A percentile compares a stretch with the other conserved stretches of the same genome.
These are phyloP conservation scores for Drosophila anomalipes DNA, from an alignment of 2,888 invertebrate genomes.

Conservation along the genomic window DNA sequence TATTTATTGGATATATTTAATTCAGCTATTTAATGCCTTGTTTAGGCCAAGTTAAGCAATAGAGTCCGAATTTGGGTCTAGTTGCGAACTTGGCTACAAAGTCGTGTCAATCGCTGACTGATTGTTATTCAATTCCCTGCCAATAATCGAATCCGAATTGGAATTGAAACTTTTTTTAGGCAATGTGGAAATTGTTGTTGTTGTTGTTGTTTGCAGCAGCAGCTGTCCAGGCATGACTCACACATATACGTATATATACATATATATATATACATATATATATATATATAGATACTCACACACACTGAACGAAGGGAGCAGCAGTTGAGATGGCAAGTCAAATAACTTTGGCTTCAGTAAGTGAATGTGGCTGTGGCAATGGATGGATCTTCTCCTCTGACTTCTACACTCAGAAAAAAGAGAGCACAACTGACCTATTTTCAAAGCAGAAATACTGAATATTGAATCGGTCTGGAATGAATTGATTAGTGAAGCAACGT, in stretches of 20 bases:
- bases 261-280: no score
- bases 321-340: constrained; percentile 19
- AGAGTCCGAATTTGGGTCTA: background rate
- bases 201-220: constrained; percentile 32
- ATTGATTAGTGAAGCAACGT: background rate
- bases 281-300: constrained; percentile 6
- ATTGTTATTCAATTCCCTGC: constrained; percentile 47
- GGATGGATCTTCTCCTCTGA: background rate
- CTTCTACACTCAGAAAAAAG: background rate
- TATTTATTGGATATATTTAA: background rate
- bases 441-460: background rate
- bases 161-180: constrained; percentile 29
- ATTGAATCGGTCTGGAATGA: background rate
- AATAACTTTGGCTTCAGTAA: constrained; percentile 5
- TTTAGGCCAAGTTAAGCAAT: background rate
- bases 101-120: constrained; percentile 15
- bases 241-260: background rate
- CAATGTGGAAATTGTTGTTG: constrained; percentile 31
- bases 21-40: background rate
- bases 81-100: constrained; percentile 1
- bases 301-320: background rate
- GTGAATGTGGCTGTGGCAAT: constrained; percentile 19
- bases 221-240: constrained; percentile 35
- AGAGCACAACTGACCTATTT: background rate
- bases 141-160: constrained; percentile 44